Base-by-base conservation (phyloP, 2,113 vertebrate genomes). In the Carassius carassius region DNA sequence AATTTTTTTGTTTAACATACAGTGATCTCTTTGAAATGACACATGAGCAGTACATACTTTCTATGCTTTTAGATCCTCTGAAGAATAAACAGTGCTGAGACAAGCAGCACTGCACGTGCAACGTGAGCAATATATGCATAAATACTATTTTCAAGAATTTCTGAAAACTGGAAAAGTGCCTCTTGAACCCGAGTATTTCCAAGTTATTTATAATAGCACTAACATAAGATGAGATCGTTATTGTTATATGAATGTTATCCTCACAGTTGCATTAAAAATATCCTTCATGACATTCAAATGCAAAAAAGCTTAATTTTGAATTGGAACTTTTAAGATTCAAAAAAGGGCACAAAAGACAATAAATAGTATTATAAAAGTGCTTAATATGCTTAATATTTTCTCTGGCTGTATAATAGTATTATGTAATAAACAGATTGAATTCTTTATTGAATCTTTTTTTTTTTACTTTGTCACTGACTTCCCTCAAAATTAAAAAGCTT, bases 31-130 rank as follows among this genome's bases (percentile, higher is more conserved):
- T 80, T 65, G 41, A 25, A 49, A 23, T 65, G 56, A 58, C 56
- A 8, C 17, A 0, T 58, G 56, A 37, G 35, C 16, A 21, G 54
- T 16, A 44, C 32, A 23, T 44, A 17, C 3, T 62, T 78, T 62
- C 56, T 78, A 23, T 62, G 35, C 12, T 62, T 78, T 25, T 47
- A 41, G 12, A 78, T 41, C 11, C 19, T 78, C 56, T 78, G 11
- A 62, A 41, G 76, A 62, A 12, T 23, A 8, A 47, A 73, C 70
- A 73, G 70, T 73, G 70, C 70, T 60, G 19, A 37, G 11, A 56
- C 32, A 78, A 35, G 54, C 29, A 58, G 21, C 29, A 78, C 29
- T 14, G 21, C 76, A 78, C 56, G 32, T 78, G 54, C 76, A 62
- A 37, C 12, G 19, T 37, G 41, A 35, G 19, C 21, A 62, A n/a